Percentiles rank a stretch among this genome's conserved stretches.
phyloP scores from a whole-genome alignment of 2,113 vertebrate species.

The Indri indri region DNA sequence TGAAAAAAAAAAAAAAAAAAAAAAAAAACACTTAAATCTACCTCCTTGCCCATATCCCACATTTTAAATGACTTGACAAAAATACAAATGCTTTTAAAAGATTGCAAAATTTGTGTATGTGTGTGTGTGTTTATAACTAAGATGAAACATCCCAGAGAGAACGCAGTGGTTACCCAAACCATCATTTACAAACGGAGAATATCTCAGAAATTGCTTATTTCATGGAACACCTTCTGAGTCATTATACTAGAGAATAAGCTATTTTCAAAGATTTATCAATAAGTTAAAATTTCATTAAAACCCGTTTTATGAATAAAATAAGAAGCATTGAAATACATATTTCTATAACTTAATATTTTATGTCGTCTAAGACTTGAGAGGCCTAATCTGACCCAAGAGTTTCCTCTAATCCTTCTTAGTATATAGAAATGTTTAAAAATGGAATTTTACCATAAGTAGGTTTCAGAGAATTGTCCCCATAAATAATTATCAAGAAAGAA shows the following conservation, averaged over 20 bases:
- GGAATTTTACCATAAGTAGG: neutral
- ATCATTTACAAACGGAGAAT: neutral
- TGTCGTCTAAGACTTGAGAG: neutral
- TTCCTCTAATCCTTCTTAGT: neutral
- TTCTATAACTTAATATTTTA: constrained; percentile 13
- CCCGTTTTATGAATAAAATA: neutral
- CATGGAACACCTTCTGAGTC: neutral
- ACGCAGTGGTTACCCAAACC: neutral
- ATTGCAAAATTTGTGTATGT: neutral
- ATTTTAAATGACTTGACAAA: neutral
- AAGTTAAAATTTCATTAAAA: constrained; percentile 33
- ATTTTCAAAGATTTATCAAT: constrained; percentile 5
- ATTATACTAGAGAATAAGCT: neutral
- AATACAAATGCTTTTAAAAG: neutral
- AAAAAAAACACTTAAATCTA: too few relatives aligned
- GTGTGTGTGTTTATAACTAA: neutral
- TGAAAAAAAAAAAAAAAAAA: too few relatives aligned
- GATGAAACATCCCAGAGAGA: neutral
- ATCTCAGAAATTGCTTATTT: neutral
- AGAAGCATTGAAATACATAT: neutral
- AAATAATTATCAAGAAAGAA: neutral
- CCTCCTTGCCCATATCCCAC: neutral
- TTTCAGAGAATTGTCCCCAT: neutral
- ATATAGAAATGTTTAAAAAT: neutral
- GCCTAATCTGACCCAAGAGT: neutral